Evolutionary conservation across 2,888 invertebrate genomes (phyloP), one percentile per base, ranked within the genome.

Genomic region (Oscheius sp.): DNA sequence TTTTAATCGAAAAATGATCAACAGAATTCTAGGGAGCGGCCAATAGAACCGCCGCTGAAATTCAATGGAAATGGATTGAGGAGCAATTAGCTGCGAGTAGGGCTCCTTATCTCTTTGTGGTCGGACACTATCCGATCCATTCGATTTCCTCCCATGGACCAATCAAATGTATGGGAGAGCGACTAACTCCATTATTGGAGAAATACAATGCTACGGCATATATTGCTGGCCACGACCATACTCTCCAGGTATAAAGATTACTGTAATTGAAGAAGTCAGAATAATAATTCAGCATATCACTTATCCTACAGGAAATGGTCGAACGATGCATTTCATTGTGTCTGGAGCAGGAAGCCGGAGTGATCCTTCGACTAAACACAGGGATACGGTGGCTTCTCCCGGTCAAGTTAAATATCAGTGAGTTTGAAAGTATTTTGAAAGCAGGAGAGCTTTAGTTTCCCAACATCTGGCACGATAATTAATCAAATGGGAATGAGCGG

Each of bases 221-320:
- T 78, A 77, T 89, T 50, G 85, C 87, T 75, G 89, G 89, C 8
- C 89, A 89, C 78, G 89, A 89, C 71, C 89, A 89, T 78, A 88
- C 88, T 65, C 73, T 89, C 25, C 89, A 89, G 82, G 87, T 87
- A 31, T 31, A 31, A 6, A n/a, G 46, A 46, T 17, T 46, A 12
- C 46, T 17, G 46, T 6, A 8, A 17, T 46, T 29, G 12, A 6
- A 53, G 29, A 2, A 15, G 27, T 3, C 15, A 57, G 23, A 57
- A 23, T 8, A 31, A 33, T 46, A 20, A 65, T 76, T 69, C 73
- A 74, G 77, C 77, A 77, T 45, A 72, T 77, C 17, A 53, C 70
- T 1, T 80, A 78, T 61, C 66, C 77, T 34, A 80, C 75, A 3
- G 68, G 67, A 4, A 69, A 80, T 37, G 72, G 70, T 17, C 70